Evolutionary conservation across 2,888 invertebrate genomes (phyloP).

Genomic region (Notodonta ziczac): DNA sequence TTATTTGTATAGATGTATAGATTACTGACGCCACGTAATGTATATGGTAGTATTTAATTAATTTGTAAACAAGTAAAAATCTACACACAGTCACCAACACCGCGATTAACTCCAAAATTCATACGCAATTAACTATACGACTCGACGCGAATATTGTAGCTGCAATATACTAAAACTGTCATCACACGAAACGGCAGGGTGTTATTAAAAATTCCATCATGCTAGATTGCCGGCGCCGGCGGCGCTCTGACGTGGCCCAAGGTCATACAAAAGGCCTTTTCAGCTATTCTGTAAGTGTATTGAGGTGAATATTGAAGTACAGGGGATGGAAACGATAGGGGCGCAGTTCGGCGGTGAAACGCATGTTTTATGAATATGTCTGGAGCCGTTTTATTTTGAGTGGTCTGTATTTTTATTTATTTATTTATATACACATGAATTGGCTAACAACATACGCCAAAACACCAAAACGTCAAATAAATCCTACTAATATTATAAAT

Average conservation of each 20-base stretch:
- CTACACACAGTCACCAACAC: slow-evolving; percentile 9
- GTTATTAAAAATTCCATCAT: slow-evolving; percentile 80
- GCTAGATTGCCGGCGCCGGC: slow-evolving; percentile 58
- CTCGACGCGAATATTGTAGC: slow-evolving; percentile 34
- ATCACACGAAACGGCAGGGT: slow-evolving; percentile 54
- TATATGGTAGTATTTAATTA: neutral
- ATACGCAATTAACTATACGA: slow-evolving; percentile 56
- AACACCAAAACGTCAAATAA: no score
- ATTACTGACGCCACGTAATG: no score
- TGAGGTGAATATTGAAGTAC: slow-evolving; percentile 14
- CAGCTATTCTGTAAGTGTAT: slow-evolving; percentile 49
- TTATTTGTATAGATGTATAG: no score
- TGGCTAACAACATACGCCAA: no score
- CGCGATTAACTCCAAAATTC: slow-evolving; percentile 55
- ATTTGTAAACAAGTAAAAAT: neutral
- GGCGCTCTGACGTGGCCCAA: slow-evolving; percentile 50
- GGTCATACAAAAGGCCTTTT: slow-evolving; percentile 65
- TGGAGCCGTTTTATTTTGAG: slow-evolving; percentile 8
- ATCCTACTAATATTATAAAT: no score
- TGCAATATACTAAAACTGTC: slow-evolving; percentile 66
- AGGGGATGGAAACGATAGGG: neutral
- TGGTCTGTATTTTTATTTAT: no score
- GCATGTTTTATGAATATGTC: neutral
- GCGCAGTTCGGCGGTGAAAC: neutral
- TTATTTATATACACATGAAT: no score